Evolutionary conservation across 92 coral and sea anemone genomes (phyloP), one percentile per base, ranked within the genome.

Genomic region (Anthopleura xanthogrammica): DNA sequence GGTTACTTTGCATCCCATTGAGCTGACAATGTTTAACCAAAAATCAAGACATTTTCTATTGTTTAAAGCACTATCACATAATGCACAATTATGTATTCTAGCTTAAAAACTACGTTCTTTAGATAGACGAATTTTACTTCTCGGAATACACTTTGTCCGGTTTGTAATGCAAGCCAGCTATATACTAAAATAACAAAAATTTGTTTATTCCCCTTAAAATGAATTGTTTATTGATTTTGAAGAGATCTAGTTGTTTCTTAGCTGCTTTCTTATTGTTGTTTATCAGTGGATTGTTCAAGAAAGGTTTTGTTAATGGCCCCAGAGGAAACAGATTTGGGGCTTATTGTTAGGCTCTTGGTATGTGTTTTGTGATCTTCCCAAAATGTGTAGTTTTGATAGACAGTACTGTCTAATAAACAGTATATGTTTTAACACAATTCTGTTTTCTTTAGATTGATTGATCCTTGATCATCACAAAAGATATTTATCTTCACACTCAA

Each of bases 401-500:
- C 74, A 68, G 42, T 42, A 36, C 16, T 12, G 16, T 68, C 74
- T 68, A 24, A 68, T 36, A 68, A n/a, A 68, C 43, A 68, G 41
- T 29, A 68, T 11, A 13, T 13, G 29, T 12, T 6, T 68, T 68
- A 9, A 68, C 12, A 23, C 29, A 36, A 68, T 68, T 68, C 43
- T 7, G 16, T 68, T 68, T 23, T 68, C 41, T 36, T 23, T 68
- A 36, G 16, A 29, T 68, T 68, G 74, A 68, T 68, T 12, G 41
- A 68, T 68, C 5, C 74, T 68, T 68, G 74, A 23, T 23, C 10
- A 23, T 12, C 74, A 36, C 19, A 36, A 29, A 68, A 68, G 46
- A 68, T 62, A 62, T 68, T 68, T 68, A 68, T 68, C 74, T 68
- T 68, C 24, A n/a, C n/a, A 29, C 41, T 68, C 42, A 68, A 64